A percentile compares a stretch with the other conserved stretches of the same genome.
phyloP scores from a whole-genome alignment of 2,113 vertebrate genomes.

The Diadophis punctatus region DNA sequence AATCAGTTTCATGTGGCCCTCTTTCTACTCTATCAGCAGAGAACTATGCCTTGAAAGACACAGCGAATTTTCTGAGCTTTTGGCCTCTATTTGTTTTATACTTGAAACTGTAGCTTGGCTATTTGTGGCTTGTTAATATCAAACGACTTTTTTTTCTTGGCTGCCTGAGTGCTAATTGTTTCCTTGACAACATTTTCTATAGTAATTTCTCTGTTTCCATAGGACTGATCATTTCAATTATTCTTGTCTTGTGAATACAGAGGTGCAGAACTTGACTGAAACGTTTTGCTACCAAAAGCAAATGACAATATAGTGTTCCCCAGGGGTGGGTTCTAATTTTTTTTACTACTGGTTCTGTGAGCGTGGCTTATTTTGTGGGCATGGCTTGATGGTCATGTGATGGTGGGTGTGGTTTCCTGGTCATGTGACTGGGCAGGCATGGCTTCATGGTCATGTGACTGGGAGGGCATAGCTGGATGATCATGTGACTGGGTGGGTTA shows the following conservation, averaged over 20 bases:
- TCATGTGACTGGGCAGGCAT: too few species aligned
- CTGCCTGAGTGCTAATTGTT: conserved; percentile 37
- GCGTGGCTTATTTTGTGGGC: too few species aligned
- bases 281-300: background rate
- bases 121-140: conserved; percentile 45
- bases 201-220: conserved; percentile 38
- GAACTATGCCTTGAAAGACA: conserved; percentile 31
- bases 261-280: background rate
- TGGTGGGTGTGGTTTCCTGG: too few species aligned
- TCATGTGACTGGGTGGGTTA: too few species aligned
- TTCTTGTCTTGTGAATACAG: conserved; percentile 35
- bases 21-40: conserved; percentile 14
- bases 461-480: too few species aligned
- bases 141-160: conserved; percentile 40
- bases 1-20: background rate
- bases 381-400: too few species aligned
- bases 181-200: conserved; percentile 40
- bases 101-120: conserved; percentile 21
- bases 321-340: too few species aligned
- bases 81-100: background rate
- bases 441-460: too few species aligned
- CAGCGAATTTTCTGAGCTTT: conserved; percentile 30
- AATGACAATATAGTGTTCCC: background rate
- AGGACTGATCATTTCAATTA: conserved; percentile 51
- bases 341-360: too few species aligned